These are phyloP conservation scores for Gorsachius goisagi DNA, from an alignment of 2,113 vertebrate species.

Conservation along the genomic window DNA sequence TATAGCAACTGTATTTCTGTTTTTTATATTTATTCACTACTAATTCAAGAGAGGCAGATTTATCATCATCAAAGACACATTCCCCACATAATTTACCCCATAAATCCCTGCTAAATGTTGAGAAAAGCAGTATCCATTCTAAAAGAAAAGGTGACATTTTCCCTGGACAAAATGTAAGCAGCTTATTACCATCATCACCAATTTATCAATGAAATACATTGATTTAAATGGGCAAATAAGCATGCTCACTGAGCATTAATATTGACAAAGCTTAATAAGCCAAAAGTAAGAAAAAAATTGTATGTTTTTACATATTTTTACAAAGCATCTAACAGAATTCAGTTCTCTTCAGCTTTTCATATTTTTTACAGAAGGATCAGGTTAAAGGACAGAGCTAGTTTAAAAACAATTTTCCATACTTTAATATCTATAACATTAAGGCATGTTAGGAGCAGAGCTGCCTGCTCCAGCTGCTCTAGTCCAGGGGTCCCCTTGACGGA, in stretches of 20 bases:
- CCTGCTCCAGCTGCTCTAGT: fast-evolving
- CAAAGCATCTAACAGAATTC: not conserved
- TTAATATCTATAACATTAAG: not conserved
- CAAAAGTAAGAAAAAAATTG: not conserved
- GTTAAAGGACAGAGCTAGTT: not conserved
- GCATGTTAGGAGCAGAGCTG: fast-evolving
- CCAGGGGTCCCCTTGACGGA: not conserved
- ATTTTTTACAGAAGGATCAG: not conserved
- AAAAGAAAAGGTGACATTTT: not conserved
- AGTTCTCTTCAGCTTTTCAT: not conserved
- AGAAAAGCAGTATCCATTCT: not conserved
- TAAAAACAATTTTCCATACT: not conserved
- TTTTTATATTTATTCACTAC: not conserved
- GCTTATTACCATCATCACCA: not conserved
- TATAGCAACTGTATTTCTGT: not conserved
- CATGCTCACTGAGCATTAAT: not conserved
- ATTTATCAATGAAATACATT: not conserved
- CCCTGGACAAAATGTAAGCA: not conserved
- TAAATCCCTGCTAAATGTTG: not conserved
- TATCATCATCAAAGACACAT: not conserved
- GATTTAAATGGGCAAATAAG: not conserved
- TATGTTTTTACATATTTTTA: not conserved
- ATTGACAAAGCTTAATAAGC: not conserved
- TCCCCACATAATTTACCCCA: fast-evolving
- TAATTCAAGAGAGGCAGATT: not conserved